Percentiles rank a stretch among this genome's conserved stretches.
These are phyloP conservation scores for Anastrepha ludens DNA, from an alignment of 1,140 invertebrate species.

Conservation along the genomic window DNA sequence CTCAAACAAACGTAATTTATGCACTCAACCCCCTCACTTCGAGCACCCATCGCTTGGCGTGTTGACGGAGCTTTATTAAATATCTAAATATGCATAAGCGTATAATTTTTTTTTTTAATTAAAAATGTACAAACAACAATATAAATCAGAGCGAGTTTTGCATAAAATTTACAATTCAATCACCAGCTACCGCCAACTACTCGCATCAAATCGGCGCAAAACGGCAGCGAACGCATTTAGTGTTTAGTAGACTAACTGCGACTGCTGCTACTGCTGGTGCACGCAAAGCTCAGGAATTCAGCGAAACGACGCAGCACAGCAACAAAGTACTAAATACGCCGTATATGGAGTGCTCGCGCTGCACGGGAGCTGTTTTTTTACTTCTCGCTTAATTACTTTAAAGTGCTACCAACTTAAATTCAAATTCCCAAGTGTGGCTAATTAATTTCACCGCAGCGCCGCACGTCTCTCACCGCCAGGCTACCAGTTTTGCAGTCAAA, in stretches of 20 bases:
- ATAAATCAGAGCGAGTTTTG: background rate
- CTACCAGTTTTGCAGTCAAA: slow-evolving; percentile 40
- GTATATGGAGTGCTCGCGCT: background rate
- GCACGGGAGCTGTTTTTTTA: slow-evolving; percentile 50
- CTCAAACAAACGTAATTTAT: slow-evolving; percentile 28
- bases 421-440: slow-evolving; percentile 52
- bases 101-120: background rate
- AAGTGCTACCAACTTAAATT: slow-evolving; percentile 52
- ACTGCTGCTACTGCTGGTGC: slow-evolving; percentile 4
- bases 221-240: slow-evolving; percentile 43
- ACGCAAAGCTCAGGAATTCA: slow-evolving; percentile 24
- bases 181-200: background rate
- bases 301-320: background rate
- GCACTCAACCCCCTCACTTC: background rate
- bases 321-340: too few species aligned
- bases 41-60: background rate
- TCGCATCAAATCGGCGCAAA: background rate
- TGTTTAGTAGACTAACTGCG: background rate
- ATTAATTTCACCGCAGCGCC: slow-evolving; percentile 47
- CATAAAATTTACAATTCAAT: slow-evolving; percentile 49
- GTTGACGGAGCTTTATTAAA: background rate
- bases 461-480: slow-evolving; percentile 25
- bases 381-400: slow-evolving; percentile 52
- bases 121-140: background rate
- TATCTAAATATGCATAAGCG: background rate